Evolutionary conservation across 2,797 vertebrate genomes (phyloP).

Genomic region (Micromesistius poutassou): DNA sequence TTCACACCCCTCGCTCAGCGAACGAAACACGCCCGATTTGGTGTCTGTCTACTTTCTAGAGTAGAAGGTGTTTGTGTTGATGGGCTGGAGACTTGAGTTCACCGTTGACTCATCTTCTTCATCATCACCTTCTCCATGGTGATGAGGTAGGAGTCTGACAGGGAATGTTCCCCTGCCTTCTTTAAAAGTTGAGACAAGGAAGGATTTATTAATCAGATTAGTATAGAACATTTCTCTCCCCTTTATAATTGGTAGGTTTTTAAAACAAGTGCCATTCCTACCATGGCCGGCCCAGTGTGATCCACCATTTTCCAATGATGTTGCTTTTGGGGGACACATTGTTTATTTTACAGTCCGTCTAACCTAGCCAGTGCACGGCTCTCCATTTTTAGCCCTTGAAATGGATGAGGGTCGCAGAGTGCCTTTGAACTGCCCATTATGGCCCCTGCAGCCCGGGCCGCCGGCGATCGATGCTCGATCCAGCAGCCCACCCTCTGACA

Average conservation of each 20-base stretch:
- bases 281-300: not conserved
- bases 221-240: not conserved
- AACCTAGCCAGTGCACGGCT: slow-evolving; percentile 7
- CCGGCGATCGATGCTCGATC: slow-evolving; percentile 50
- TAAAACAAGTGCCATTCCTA: not conserved
- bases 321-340: slow-evolving; percentile 7
- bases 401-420: slow-evolving; percentile 15
- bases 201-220: not conserved
- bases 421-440: slow-evolving; percentile 34
- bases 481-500: slow-evolving; percentile 40
- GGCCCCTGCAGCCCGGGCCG: slow-evolving; percentile 9
- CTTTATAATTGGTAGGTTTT: not conserved
- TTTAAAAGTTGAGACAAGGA: not conserved
- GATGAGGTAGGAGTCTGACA: not conserved
- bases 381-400: slow-evolving; percentile 11
- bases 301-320: slow-evolving; percentile 5
- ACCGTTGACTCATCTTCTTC: not conserved
- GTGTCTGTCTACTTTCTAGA: too few relatives aligned
- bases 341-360: slow-evolving; percentile 5
- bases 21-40: too few relatives aligned
- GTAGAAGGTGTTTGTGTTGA: not conserved
- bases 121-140: not conserved
- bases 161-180: not conserved
- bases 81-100: not conserved
- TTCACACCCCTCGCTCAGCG: too few relatives aligned